Evolutionary conservation across 30 jellyfish, hydroid and myxozoan genomes (phyloP), one percentile per base, ranked within the genome.

Genomic region (Aurelia aurita complex sp. Pacific): DNA sequence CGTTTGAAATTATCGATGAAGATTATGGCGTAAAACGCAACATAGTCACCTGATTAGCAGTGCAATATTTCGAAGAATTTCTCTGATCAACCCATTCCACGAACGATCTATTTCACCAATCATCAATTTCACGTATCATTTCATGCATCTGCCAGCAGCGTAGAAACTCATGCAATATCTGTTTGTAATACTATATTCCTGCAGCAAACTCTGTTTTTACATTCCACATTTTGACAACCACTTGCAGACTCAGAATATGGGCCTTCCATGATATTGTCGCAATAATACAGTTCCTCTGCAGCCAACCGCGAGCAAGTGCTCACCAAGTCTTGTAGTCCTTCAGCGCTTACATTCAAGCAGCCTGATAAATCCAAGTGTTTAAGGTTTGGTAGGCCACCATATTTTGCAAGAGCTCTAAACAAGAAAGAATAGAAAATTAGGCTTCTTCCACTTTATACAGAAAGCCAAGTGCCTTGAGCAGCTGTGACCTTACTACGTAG

Each of bases 311-410:
- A 43, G 46, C 97, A 94, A 1, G 88, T 88, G 59, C 55, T 74
- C 33, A 94, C 91, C 66, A 94, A 67, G 32, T 88, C 96, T 18
- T 57, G 61, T 12, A 94, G 78, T 52, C 95, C 98, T 14, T 64
- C 91, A 4, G 89, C 92, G n/a, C 96, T 88, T 55, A 94, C 90
- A 67, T 88, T 84, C 46, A 88, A 46, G 64, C 98, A 94, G 62
- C 98, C 98, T 23, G 98, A 94, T 43, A 94, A 85, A 54, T 94
- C 98, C 74, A 94, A 72, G 68, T 94, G 98, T 43, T 65, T 86
- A 36, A 94, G 85, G 16, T 54, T 33, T 19, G 96, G 98, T 69
- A 94, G 79, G 62, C 97, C 96, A 64, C 96, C 95, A 59, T 83
- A 74, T 69, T 79, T 94, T 43, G 97, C 88, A 19, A 94, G 85